phyloP scores from a whole-genome alignment of 1,140 invertebrate genomes.

The Meloidogyne floridensis region DNA sequence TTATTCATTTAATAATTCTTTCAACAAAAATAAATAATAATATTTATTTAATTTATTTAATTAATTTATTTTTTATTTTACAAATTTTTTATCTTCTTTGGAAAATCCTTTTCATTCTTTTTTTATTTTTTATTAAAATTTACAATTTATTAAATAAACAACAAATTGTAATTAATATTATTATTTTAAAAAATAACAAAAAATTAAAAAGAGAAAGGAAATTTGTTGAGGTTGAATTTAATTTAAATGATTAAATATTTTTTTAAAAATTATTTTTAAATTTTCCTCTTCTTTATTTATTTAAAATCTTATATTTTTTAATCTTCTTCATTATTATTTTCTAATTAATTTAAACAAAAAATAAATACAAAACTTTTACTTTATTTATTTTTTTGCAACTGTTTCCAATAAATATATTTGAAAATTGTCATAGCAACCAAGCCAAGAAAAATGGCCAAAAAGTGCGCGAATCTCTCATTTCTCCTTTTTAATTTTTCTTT shows the following conservation, averaged over 20 bases:
- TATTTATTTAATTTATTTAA: background rate
- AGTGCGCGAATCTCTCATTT: background rate
- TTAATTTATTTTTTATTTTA: background rate
- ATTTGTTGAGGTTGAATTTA: background rate
- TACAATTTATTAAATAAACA: conserved; percentile 4
- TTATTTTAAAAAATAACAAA: background rate
- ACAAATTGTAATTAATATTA: background rate
- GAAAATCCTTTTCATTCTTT: background rate
- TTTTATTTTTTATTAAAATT: background rate
- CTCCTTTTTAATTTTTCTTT: background rate
- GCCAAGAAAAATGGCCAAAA: background rate
- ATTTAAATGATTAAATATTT: no score
- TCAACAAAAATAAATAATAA: background rate
- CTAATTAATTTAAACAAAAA: background rate
- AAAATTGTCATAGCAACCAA: conserved; percentile 2
- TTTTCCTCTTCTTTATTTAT: no score
- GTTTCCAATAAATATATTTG: background rate
- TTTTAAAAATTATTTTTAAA: no score
- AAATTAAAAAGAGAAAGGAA: background rate
- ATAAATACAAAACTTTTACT: background rate
- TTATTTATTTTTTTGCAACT: background rate
- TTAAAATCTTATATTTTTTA: background rate
- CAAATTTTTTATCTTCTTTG: background rate
- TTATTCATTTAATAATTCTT: no score
- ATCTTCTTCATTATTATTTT: background rate